A percentile compares a stretch with the other conserved stretches of the same genome.
phyloP scores from a whole-genome alignment of 2,113 vertebrate genomes.

The Ursus arctos region DNA sequence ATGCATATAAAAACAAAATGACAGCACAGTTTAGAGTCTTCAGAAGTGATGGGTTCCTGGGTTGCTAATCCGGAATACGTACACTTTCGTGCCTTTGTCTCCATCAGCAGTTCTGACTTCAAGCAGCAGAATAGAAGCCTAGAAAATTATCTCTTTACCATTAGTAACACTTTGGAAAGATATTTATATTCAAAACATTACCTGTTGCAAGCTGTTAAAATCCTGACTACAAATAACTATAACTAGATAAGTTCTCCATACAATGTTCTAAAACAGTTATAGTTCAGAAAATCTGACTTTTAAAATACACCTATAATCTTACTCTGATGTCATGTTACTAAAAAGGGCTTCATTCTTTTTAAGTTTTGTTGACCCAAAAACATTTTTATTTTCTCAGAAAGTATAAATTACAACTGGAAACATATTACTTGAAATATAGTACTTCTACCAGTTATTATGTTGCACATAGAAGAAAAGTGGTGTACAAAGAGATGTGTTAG shows the following conservation, averaged over 20 bases:
- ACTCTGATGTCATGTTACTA: slow-evolving; percentile 82
- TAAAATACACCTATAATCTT: slow-evolving; percentile 81
- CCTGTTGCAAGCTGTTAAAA: slow-evolving; percentile 91
- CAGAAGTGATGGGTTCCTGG: slow-evolving; percentile 99
- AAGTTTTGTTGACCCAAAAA: slow-evolving; percentile 68
- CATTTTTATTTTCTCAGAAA: slow-evolving; percentile 84
- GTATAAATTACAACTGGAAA: slow-evolving; percentile 85
- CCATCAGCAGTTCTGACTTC: slow-evolving; percentile 99
- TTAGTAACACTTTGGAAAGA: slow-evolving; percentile 99
- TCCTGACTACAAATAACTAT: slow-evolving; percentile 89
- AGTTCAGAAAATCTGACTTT: slow-evolving; percentile 86
- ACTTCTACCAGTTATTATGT: slow-evolving; percentile 85
- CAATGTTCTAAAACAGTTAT: slow-evolving; percentile 84
- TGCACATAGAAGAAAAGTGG: slow-evolving; percentile 87
- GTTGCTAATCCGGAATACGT: slow-evolving; percentile 99
- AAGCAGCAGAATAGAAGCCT: slow-evolving; percentile 99
- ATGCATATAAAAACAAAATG: slow-evolving; percentile 95
- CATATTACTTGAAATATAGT: slow-evolving; percentile 83
- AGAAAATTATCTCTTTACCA: slow-evolving; percentile 99
- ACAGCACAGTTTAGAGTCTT: slow-evolving; percentile 96
- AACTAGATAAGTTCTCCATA: slow-evolving; percentile 85
- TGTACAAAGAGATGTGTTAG: slow-evolving; percentile 87
- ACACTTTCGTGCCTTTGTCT: slow-evolving; percentile 99
- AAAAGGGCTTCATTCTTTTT: slow-evolving; percentile 88
- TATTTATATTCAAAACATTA: slow-evolving; percentile 94